Conservation (phyloP, 2,113 vertebrate genomes). For the Rhineura floridana region DNA sequence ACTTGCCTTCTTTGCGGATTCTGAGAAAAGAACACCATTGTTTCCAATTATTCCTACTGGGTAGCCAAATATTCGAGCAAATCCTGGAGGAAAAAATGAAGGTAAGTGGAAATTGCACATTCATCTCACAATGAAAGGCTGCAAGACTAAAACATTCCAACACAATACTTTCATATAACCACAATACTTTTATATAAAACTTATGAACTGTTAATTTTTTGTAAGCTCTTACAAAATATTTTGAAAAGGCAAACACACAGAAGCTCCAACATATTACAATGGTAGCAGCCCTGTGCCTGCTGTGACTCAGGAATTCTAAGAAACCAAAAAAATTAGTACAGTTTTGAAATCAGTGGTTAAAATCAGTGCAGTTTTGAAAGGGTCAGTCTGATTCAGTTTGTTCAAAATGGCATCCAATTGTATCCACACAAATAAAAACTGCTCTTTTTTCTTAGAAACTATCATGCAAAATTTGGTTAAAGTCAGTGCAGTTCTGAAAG, state of each 20-base stretch:
- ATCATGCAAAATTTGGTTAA: no score
- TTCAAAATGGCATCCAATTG: no score
- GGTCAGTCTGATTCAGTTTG: no score
- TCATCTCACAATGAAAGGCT: constrained; percentile 9
- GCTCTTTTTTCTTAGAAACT: no score
- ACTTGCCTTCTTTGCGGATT: constrained; percentile 95
- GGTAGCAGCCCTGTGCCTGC: no score
- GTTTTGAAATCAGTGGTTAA: no score
- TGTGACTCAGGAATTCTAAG: neutral
- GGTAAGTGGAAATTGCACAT: constrained; percentile 4
- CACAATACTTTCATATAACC: no score
- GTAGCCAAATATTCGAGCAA: constrained; percentile 95
- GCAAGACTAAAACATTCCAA: neutral
- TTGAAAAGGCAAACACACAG: neutral
- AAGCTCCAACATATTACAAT: neutral
- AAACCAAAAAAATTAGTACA: neutral
- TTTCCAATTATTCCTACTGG: constrained; percentile 97
- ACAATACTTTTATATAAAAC: neutral
- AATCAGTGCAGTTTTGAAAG: no score
- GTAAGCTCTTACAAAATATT: neutral
- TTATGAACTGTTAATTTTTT: neutral
- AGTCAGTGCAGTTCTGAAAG: no score
- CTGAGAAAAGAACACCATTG: constrained; percentile 97
- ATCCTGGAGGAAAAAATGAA: constrained; percentile 78
- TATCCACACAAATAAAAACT: no score